Base-by-base conservation (phyloP, 2,113 vertebrate genomes). In the Ctenodactylus gundi region DNA sequence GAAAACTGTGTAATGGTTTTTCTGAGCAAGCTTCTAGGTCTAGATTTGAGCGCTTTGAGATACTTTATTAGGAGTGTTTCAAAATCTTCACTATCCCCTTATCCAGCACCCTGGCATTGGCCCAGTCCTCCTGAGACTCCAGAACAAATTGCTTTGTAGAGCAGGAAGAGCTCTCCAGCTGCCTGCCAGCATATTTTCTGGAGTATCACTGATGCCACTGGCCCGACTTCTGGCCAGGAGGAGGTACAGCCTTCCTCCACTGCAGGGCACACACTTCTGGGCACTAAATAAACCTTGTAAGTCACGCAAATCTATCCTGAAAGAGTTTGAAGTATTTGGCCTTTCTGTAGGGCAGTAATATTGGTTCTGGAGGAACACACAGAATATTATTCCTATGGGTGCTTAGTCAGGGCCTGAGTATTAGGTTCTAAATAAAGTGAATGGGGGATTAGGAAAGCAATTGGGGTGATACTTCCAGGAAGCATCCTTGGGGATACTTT, bases 351-450 rank as follows among this genome's bases (percentile, higher is more conserved):
- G 34, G 73, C 65, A 67, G 65, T 41, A 39, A 14, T 53, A n/a
- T 1, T 53, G 64, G 31, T 60, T 94, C 75, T 67, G 4, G 7
- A 8, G 31, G 62, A 83, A 13, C 55, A 60, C 3, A 87, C 6
- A 25, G 31, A 77, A 5, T 57, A 46, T 76, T 13, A 27, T 49
- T 53, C 62, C 3, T 4, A 9, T 21, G 55, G 81, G n/a, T 5
- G 31, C 39, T 3, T 3, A 0, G 29, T 39, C 70, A 88, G 58
- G 36, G 49, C 49, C 77, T 85, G n/a, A n/a, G n/a, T n/a, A n/a
- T 72, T 94, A 25, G 65, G 3, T 72, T 87, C 41, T 70, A 85
- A 96, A 88, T 85, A 96, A 92, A 94, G 93, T 44, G 67, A 65
- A 5, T 2, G 20, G 3, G 8, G 23, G 58, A 0, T 39, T 7